A percentile compares a stretch with the other conserved stretches of the same genome.
Evolutionary conservation across 2,797 vertebrate species (phyloP).

Genomic region (Xiphorhynchus erythropygius): DNA sequence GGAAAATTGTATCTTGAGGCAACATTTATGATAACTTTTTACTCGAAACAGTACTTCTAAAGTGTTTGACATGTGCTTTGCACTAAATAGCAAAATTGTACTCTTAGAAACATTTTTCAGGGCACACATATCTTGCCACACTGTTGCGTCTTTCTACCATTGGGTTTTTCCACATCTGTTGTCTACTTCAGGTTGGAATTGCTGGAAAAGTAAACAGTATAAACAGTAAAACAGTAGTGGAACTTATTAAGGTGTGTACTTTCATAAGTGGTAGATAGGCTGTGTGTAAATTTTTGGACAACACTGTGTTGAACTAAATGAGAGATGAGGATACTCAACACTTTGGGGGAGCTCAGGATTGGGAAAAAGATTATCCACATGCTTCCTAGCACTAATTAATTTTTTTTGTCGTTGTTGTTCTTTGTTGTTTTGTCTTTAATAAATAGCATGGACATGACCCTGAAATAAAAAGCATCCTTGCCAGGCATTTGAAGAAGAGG

Average conservation of each 20-base stretch:
- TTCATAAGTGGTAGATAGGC: not conserved
- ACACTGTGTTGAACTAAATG: not conserved
- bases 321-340: not conserved
- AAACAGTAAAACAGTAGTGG: not conserved
- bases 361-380: not conserved
- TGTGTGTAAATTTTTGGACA: not conserved
- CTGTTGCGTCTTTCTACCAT: not conserved
- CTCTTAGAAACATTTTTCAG: not conserved
- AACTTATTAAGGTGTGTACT: not conserved
- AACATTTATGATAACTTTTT: not conserved
- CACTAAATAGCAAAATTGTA: not conserved
- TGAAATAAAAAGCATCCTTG: slow-evolving; percentile 63
- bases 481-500: slow-evolving; percentile 18
- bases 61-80: not conserved
- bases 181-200: not conserved
- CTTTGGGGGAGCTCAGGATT: not conserved
- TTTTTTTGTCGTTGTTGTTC: not conserved
- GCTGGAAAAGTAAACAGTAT: not conserved
- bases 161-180: not conserved
- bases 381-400: not conserved
- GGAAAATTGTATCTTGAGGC: not conserved
- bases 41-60: not conserved
- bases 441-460: slow-evolving; percentile 72
- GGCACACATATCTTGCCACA: not conserved
- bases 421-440: not conserved